These are phyloP conservation scores for Synanthedon vespiformis DNA, from an alignment of 2,888 invertebrate genomes.

Conservation along the genomic window DNA sequence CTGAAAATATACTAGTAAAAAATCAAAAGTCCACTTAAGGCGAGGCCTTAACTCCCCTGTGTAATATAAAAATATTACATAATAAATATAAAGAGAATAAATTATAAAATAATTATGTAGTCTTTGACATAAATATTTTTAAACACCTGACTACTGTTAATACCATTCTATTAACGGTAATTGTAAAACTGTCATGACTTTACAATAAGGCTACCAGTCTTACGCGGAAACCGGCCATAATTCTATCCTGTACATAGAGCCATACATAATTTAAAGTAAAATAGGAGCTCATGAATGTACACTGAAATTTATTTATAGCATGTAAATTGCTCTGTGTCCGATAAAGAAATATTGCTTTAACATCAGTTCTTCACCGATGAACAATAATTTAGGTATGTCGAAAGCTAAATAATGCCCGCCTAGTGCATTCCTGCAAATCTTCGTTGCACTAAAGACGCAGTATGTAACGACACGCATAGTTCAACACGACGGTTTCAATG, in stretches of 20 bases:
- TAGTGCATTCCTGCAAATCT: conserved; percentile 20
- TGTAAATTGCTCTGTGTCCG: not conserved
- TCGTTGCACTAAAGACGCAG: conserved; percentile 18
- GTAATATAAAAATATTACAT: too few relatives aligned
- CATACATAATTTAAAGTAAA: not conserved
- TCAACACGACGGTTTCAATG: not conserved
- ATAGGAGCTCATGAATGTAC: not conserved
- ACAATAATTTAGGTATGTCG: conserved; percentile 30
- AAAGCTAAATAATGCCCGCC: conserved; percentile 29
- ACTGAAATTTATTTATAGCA: not conserved
- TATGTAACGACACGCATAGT: not conserved
- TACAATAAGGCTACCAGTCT: not conserved
- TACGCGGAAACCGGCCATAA: not conserved
- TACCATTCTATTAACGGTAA: too few relatives aligned
- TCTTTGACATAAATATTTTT: too few relatives aligned
- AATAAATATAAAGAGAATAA: too few relatives aligned
- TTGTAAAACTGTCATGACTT: too few relatives aligned
- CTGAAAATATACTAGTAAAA: too few relatives aligned
- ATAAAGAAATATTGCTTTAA: not conserved
- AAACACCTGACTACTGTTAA: too few relatives aligned
- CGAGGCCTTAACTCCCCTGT: too few relatives aligned
- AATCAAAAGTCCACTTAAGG: too few relatives aligned
- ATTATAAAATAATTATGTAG: too few relatives aligned
- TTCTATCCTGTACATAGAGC: not conserved
- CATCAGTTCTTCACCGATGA: conserved; percentile 7